Evolutionary conservation across 2,113 vertebrate genomes (phyloP).

Genomic region (Malaclemys terrapin): DNA sequence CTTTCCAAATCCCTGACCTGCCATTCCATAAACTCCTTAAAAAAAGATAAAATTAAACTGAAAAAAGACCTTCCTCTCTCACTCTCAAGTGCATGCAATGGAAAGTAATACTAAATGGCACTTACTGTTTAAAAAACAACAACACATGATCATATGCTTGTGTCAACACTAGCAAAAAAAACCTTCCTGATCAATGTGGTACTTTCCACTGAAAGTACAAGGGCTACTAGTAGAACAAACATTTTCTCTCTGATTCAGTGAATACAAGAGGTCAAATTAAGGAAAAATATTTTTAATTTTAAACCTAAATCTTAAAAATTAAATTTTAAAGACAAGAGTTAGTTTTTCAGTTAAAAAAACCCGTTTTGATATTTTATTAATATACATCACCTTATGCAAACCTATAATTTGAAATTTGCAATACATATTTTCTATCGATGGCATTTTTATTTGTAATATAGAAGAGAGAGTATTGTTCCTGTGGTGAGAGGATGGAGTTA

Average conservation of each 20-base stretch:
- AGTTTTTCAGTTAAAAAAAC: constrained; percentile 4
- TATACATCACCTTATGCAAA: constrained; percentile 37
- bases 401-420: neutral
- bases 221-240: neutral
- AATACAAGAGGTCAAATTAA: neutral
- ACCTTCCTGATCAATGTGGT: neutral
- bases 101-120: constrained; percentile 31
- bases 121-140: neutral
- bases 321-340: constrained; percentile 10
- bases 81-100: neutral
- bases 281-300: constrained; percentile 9
- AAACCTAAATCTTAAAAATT: neutral
- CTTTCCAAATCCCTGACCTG: neutral
- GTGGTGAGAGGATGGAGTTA: constrained; percentile 57
- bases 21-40: neutral
- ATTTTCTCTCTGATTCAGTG: neutral
- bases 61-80: constrained; percentile 17
- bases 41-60: neutral
- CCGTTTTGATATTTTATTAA: constrained; percentile 9
- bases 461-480: constrained; percentile 32
- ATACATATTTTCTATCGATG: constrained; percentile 6
- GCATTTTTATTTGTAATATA: constrained; percentile 40
- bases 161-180: neutral
- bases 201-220: neutral
- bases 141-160: neutral